Evolutionary conservation across 2,797 vertebrate genomes (phyloP), one percentile per base, ranked within the genome.

Genomic region (Arrhamphus sclerolepis): DNA sequence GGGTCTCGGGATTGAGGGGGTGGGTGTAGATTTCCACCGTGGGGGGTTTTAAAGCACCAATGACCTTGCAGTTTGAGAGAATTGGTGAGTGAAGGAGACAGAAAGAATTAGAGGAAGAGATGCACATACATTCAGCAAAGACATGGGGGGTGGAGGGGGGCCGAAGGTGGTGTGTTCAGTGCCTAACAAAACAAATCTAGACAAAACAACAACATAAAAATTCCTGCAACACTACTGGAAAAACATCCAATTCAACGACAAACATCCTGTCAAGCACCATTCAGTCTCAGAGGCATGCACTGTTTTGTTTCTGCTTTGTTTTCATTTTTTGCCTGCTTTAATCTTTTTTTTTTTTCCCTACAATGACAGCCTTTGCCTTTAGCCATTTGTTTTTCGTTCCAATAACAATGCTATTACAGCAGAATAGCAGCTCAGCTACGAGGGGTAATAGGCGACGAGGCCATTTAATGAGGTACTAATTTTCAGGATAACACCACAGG

Each of bases 351-450:
- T 44, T 29, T 18, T 70, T 66, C 48, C 55, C 42, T 60, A 61
- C 43, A 77, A 83, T 74, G 72, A 82, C 66, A 82, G 82, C 68
- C 67, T 83, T 75, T 73, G 66, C 78, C 78, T 80, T 80, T 79
- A 66, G 68, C 59, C 65, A 72, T 78, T 78, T 62, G 28, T 78
- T 80, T 82, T 67, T 70, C 61, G 46, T 41, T 38, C 59, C 51
- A 75, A 19, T 83, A 90, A 90, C 83, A 83, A 86, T 70, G 86
- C 88, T 89, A 89, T 90, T 86, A 78, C 62, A 56, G 81, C 58
- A 50, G 68, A 78, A 87, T 84, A 89, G 87, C 83, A 77, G 87
- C 88, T 86, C 76, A 58, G 72, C 79, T 80, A 68, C 70, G 62
- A 72, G 66, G 77, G 61, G 70, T 73, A 72, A 81, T 60, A 73